phyloP scores from a whole-genome alignment of 2,797 vertebrate species.

The Coracias cyanogaster region DNA sequence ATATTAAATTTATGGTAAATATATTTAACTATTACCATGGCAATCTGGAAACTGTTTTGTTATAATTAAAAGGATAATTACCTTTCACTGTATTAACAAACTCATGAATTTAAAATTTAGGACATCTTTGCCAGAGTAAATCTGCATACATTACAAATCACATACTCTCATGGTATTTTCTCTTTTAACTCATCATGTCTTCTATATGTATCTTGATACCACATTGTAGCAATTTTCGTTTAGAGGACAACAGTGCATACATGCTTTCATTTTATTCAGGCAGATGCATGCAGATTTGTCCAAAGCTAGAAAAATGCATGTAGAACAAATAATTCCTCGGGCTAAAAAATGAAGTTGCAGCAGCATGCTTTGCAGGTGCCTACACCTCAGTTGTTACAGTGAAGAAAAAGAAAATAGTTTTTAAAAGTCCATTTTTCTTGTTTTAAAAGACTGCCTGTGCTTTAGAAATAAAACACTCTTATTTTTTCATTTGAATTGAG shows the following conservation, averaged over 20 bases:
- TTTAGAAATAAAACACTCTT: not conserved
- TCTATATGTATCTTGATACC: not conserved
- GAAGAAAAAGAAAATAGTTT: not conserved
- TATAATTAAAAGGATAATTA: conserved; percentile 62
- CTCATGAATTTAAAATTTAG: conserved; percentile 52
- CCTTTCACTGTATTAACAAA: conserved; percentile 47
- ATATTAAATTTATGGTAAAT: conserved; percentile 37
- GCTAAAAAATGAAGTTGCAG: not conserved
- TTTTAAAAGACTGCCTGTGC: not conserved
- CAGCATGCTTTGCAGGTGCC: not conserved
- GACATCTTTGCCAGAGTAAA: conserved; percentile 1
- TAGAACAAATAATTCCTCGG: not conserved
- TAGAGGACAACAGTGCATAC: not conserved
- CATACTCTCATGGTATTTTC: not conserved
- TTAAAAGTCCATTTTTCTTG: not conserved
- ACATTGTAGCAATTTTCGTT: not conserved
- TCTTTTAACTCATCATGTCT: not conserved
- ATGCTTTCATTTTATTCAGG: not conserved
- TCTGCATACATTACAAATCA: not conserved
- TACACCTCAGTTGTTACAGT: not conserved
- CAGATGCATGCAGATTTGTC: not conserved
- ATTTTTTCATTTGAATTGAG: not conserved
- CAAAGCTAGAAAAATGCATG: not conserved
- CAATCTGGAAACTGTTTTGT: conserved; percentile 46
- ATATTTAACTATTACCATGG: conserved; percentile 9